phyloP scores from a whole-genome alignment of 30 jellyfish, hydroid and myxozoan genomes.

The Rhopilema esculentum region DNA sequence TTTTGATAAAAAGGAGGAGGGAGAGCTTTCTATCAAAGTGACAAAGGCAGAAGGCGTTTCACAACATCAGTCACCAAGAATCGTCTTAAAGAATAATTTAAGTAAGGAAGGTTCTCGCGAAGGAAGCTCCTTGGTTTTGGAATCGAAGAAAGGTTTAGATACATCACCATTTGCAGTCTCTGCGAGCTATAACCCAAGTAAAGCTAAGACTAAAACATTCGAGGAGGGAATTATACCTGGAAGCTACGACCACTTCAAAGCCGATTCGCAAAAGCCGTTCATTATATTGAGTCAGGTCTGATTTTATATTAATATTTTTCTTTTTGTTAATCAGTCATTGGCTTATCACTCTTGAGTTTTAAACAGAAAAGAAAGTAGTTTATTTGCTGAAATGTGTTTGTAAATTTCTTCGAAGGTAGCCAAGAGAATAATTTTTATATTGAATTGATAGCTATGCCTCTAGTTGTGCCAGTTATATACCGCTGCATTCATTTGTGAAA shows the following conservation, averaged over 20 bases:
- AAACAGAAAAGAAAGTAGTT: no score
- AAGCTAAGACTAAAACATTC: background rate
- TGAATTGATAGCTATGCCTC: no score
- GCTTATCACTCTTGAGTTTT: no score
- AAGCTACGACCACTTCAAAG: constrained; percentile 57
- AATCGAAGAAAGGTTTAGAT: background rate
- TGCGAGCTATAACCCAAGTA: constrained; percentile 13
- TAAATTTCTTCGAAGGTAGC: no score
- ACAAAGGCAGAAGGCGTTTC: constrained; percentile 15
- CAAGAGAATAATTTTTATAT: no score
- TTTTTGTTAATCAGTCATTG: no score
- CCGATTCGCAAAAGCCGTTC: constrained; percentile 75
- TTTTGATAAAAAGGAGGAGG: constrained; percentile 35
- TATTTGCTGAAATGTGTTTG: no score
- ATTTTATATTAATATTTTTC: background rate
- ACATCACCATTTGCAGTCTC: constrained; percentile 13
- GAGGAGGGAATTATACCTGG: constrained; percentile 39
- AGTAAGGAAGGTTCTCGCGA: background rate
- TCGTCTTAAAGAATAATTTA: constrained; percentile 8
- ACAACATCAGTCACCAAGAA: constrained; percentile 21
- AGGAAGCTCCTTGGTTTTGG: background rate
- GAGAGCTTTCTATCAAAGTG: background rate
- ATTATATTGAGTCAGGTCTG: constrained; percentile 90
- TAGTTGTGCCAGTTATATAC: no score
- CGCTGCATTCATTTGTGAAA: no score